Percentiles rank a stretch among this genome's conserved stretches.
These are phyloP conservation scores for Drosophila arawakana DNA, from an alignment of 1,140 invertebrate species.

Conservation along the genomic window DNA sequence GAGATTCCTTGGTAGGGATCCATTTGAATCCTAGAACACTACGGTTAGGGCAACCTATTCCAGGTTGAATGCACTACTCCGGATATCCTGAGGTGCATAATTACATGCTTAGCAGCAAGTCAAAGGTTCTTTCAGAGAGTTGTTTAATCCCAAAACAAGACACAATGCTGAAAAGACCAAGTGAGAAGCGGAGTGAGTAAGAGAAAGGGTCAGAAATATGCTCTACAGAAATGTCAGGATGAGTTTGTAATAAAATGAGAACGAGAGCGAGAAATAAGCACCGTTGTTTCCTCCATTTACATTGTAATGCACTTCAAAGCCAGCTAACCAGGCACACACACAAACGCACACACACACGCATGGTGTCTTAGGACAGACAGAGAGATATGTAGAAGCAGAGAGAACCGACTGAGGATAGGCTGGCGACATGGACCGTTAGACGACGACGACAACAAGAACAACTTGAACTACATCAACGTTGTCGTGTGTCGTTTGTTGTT, in stretches of 20 bases:
- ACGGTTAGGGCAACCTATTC: not conserved
- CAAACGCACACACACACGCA: constrained; percentile 21
- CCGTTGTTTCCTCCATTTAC: constrained; percentile 69
- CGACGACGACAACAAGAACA: constrained; percentile 54
- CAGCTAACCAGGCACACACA: constrained; percentile 59
- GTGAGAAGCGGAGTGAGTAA: not conserved
- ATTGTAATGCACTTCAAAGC: constrained; percentile 78
- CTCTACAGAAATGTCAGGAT: constrained; percentile 28
- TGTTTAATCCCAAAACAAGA: constrained; percentile 17
- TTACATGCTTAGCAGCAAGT: constrained; percentile 9
- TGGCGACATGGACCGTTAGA: constrained; percentile 64
- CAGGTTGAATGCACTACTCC: constrained; percentile 17
- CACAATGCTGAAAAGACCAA: too few species aligned
- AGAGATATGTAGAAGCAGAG: not conserved
- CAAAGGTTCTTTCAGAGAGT: constrained; percentile 8
- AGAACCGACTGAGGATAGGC: constrained; percentile 39
- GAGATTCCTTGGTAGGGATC: too few species aligned
- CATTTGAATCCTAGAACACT: not conserved
- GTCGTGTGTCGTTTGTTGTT: constrained; percentile 24
- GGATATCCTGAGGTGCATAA: constrained; percentile 31
- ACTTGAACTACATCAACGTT: constrained; percentile 69
- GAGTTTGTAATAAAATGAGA: constrained; percentile 21
- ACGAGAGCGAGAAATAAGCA: constrained; percentile 59
- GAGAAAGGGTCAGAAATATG: constrained; percentile 4
- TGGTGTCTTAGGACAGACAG: constrained; percentile 10